Evolutionary conservation across 92 coral and sea anemone species (phyloP), one percentile per base, ranked within the genome.

Genomic region (Plumapathes pennacea): DNA sequence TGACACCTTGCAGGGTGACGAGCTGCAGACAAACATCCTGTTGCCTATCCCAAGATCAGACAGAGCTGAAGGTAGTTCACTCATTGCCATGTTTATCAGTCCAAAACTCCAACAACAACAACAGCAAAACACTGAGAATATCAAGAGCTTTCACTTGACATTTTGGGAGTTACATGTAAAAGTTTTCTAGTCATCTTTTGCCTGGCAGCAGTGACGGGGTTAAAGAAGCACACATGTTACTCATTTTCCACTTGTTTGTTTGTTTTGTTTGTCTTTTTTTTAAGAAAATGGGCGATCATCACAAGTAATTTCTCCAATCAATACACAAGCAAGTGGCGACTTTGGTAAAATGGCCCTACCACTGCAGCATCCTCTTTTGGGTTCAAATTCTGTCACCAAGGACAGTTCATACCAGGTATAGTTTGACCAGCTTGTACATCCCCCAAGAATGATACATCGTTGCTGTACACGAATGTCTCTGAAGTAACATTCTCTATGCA

Each of bases 1-100:
- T n/a, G n/a, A n/a, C 20, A 22, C 24, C 1, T n/a, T n/a, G 13
- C 55, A 78, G 73, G 85, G 42, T 34, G 52, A 51, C 31, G 67
- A 62, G 33, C 66, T 44, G n/a, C 36, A 69, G 8, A 23, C 54
- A 14, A 40, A 45, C 54, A 72, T 72, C 30, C 42, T 78, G 23
- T 67, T 60, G 79, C 32, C 50, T 24, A 78, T 78, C 27, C 77
- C 85, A 1, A 67, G 71, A 26, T 32, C 85, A 34, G 43, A 29
- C 1, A 24, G 19, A 61, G 68, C 54, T 61, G 25, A 4, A 15
- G 12, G n/a, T n/a, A n/a, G n/a, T n/a, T n/a, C n/a, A n/a, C n/a
- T n/a, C n/a, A n/a, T n/a, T n/a, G n/a, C n/a, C n/a, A n/a, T n/a
- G n/a, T n/a, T n/a, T n/a, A n/a, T n/a, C n/a, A n/a, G n/a, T n/a